Conservation (phyloP, 2,797 vertebrate genomes). For the Neostethus bicornis region DNA sequence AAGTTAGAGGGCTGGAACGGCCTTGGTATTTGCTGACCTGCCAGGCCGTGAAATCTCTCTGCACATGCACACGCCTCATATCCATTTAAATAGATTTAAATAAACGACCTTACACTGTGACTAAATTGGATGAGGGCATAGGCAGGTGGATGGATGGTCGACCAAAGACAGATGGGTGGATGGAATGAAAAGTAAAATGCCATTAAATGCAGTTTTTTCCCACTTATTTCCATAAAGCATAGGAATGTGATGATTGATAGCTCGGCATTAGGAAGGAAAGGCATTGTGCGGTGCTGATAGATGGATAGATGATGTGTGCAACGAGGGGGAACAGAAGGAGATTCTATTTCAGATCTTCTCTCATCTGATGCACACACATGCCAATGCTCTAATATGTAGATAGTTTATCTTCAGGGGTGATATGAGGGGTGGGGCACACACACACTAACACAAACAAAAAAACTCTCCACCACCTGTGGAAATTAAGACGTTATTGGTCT, state of each 20-base stretch:
- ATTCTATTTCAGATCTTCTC: conserved; percentile 70
- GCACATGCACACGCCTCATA: conserved; percentile 57
- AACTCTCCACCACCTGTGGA: background rate
- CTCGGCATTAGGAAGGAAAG: conserved; percentile 41
- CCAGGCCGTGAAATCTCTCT: conserved; percentile 56
- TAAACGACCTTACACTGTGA: conserved; percentile 48
- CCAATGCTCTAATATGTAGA: conserved; percentile 65
- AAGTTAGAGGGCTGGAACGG: conserved; percentile 55
- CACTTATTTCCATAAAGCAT: conserved; percentile 62
- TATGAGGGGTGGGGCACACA: conserved; percentile 8
- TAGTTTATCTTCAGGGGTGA: conserved; percentile 57
- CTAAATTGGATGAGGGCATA: conserved; percentile 30
- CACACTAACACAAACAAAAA: conserved; percentile 2
- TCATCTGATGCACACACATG: conserved; percentile 47
- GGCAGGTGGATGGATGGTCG: conserved; percentile 6
- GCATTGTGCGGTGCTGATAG: conserved; percentile 37
- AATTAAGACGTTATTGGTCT: background rate
- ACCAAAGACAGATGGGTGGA: conserved; percentile 26
- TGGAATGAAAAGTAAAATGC: conserved; percentile 48
- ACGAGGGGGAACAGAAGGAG: conserved; percentile 63
- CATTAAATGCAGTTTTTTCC: conserved; percentile 50
- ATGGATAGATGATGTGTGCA: conserved; percentile 67
- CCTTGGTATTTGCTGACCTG: conserved; percentile 66
- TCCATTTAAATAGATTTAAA: conserved; percentile 73
- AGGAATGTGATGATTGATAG: conserved; percentile 67